Evolutionary conservation across 2,797 vertebrate genomes (phyloP), one percentile per base, ranked within the genome.

Genomic region (Coranthus polyacanthus): DNA sequence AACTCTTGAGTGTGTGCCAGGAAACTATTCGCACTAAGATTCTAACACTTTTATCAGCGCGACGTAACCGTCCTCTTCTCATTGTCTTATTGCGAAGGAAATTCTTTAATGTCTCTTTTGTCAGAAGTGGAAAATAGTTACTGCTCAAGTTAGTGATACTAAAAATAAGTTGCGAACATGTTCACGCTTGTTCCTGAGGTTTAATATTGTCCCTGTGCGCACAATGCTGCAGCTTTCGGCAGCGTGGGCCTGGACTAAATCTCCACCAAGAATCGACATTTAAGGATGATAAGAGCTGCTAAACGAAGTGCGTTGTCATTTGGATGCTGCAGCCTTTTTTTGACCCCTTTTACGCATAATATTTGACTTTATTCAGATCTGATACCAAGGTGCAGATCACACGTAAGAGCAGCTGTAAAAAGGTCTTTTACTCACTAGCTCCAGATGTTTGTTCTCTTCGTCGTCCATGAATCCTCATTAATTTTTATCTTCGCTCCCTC

Each of bases 11-110:
- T 15, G 22, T 36, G 3, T 36, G 44, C 54, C 58, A 62, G 60
- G 20, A 73, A 82, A 39, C 57, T 16, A 17, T 43, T 69, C 71
- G 42, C 68, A 58, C 49, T 6, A 0, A 73, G 21, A 57, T 52
- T 53, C 37, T 52, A 43, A 62, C 60, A 37, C 47, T 38, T 15
- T 32, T 41, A 9, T 36, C 38, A 32, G 32, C 1, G 11, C 45
- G 68, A 68, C 16, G 20, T 21, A 54, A 55, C 42, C 15, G 17
- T 44, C n/a, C n/a, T n/a, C n/a, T n/a, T n/a, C n/a, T n/a, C 13
- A 2, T 1, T 12, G 12, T 29, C 34, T 34, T 21, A n/a, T n/a
- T n/a, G n/a, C n/a, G n/a, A 16, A 44, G 18, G 11, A 44, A 7
- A 10, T 10, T 36, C 2, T 47, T 9, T 8, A 12, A 13, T 12